Base-by-base conservation (phyloP, 2,888 invertebrate species). In the Sinelater perroti region DNA sequence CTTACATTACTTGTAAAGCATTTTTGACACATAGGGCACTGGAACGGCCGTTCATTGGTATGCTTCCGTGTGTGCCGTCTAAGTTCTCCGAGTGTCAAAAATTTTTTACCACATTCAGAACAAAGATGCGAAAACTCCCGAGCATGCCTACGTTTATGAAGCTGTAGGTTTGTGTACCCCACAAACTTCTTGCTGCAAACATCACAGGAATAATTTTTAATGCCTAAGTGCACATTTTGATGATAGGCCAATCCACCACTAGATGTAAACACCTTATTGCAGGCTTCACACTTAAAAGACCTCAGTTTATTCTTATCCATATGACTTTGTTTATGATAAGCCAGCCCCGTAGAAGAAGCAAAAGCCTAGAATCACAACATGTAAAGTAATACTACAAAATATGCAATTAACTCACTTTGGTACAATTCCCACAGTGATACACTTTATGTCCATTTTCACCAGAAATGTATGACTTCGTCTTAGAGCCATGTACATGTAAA, bases 11-110 rank as follows among this genome's bases (percentile, higher is more conserved):
- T 59, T 3, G 59, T 56, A 16, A 62, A 62, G 18, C 56, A 20
- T 36, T 59, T 62, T 10, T 56, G 17, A 24, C 62, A 62, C 6
- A 56, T 49, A 13, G 53, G 45, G 33, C 62, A 62, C n/a, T 53
- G 49, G 17, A 38, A 62, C 3, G 56, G 59, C 10, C 56, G 45
- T 36, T 62, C 56, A 13, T 62, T 56, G 6, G 49, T 53, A 21
- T 62, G 62, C 49, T 56, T 59, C 1, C 59, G 36, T 6, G 45
- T 26, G 52, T 62, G 62, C 3, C 59, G 45, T 4, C 38, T 28
- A 1, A 62, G 38, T 14, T 62, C 62, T 1, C 59, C 62, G 8
- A 52, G 28, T 11, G 59, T 62, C 21, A 60, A 13, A 16, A 60
- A 60, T 26, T 56, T 56, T 36, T 56, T 56, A 11, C 60, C 60